phyloP scores from a whole-genome alignment of 1,140 invertebrate genomes.

The Macrocentrus cingulum region DNA sequence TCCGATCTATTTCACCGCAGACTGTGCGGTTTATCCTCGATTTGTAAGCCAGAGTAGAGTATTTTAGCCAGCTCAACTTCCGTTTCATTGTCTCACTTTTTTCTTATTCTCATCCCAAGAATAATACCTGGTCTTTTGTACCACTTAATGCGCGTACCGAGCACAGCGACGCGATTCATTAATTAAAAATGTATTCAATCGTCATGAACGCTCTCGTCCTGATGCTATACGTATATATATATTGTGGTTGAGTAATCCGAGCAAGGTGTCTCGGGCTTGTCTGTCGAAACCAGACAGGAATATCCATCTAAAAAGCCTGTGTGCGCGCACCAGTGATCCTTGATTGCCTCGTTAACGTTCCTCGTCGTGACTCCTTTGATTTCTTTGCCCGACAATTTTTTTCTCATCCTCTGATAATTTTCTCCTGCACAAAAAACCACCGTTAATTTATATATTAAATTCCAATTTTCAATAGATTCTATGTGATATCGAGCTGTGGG shows the following conservation, averaged over 20 bases:
- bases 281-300: constrained; percentile 25
- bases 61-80: background rate
- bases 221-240: no score
- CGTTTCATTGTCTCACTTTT: constrained; percentile 18
- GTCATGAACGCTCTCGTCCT: no score
- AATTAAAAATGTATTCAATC: no score
- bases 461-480: background rate
- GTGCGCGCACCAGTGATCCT: background rate
- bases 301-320: constrained; percentile 10
- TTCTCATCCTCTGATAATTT: no score
- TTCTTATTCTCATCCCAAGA: background rate
- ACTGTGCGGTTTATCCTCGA: constrained; percentile 3
- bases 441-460: no score
- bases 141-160: no score
- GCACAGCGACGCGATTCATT: no score
- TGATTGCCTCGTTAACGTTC: constrained; percentile 21
- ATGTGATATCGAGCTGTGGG: constrained; percentile 17
- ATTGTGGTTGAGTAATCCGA: constrained; percentile 23
- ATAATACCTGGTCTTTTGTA: background rate
- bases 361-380: background rate
- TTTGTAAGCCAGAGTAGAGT: background rate
- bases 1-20: constrained; percentile 29
- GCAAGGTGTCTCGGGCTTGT: constrained; percentile 25
- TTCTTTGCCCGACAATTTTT: background rate
- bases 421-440: no score